These are phyloP conservation scores for Microcebus jonahi DNA, from an alignment of 2,113 vertebrate genomes.

Conservation along the genomic window DNA sequence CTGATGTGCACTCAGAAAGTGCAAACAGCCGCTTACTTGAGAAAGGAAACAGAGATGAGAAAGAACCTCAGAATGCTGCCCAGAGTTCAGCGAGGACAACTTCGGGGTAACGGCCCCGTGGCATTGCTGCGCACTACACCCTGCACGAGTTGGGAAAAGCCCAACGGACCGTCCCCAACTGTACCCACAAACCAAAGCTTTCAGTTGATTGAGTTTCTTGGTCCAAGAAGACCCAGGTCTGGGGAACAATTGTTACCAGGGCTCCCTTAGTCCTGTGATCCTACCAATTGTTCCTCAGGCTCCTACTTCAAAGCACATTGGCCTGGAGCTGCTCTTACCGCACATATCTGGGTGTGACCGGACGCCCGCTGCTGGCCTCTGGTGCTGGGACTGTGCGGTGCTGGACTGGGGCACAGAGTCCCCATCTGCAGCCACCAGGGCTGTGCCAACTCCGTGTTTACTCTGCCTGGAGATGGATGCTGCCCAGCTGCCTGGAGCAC, in stretches of 20 bases:
- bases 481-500: slow-evolving; percentile 56
- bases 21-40: background rate
- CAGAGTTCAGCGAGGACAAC: background rate
- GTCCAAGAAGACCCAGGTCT: background rate
- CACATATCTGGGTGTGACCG: slow-evolving; percentile 87
- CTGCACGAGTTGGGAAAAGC: accelerated
- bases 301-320: slow-evolving; percentile 51
- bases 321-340: slow-evolving; percentile 84
- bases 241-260: background rate
- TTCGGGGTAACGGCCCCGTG: background rate
- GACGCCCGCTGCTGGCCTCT: slow-evolving; percentile 87
- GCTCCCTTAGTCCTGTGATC: background rate
- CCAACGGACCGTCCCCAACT: background rate
- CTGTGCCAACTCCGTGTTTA: slow-evolving; percentile 52
- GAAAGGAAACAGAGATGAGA: background rate
- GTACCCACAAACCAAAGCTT: background rate
- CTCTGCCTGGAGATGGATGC: slow-evolving; percentile 26
- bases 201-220: background rate
- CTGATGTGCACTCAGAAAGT: background rate
- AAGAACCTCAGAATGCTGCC: background rate
- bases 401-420: slow-evolving; percentile 82
- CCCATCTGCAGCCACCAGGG: slow-evolving; percentile 78
- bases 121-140: background rate
- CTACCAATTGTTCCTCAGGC: background rate
- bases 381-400: slow-evolving; percentile 82